A percentile compares a stretch with the other conserved stretches of the same genome.
phyloP scores from a whole-genome alignment of 2,888 invertebrate species.

The Drosophila crucigera region DNA sequence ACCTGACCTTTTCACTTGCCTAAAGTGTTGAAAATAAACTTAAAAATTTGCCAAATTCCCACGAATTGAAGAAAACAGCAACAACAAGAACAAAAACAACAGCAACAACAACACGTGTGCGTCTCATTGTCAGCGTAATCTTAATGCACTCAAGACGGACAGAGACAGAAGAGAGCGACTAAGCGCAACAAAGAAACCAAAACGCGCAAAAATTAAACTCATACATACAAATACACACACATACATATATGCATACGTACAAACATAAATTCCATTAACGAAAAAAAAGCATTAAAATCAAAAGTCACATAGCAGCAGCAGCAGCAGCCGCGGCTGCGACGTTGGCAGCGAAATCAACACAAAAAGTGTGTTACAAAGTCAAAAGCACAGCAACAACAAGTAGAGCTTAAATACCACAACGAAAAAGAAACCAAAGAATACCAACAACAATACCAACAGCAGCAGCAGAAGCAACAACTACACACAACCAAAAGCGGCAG shows the following conservation, averaged over 20 bases:
- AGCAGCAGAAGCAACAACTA: constrained; percentile 24
- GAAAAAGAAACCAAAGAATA: constrained; percentile 77
- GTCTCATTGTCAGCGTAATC: constrained; percentile 34
- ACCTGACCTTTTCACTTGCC: constrained; percentile 53
- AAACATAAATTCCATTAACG: constrained; percentile 56
- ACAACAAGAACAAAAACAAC: background rate
- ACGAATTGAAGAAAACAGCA: constrained; percentile 43
- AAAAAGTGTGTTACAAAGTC: constrained; percentile 81
- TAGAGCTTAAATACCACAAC: constrained; percentile 76
- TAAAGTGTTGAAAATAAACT: constrained; percentile 25
- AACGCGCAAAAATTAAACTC: constrained; percentile 13
- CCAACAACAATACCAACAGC: constrained; percentile 46
- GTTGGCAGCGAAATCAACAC: constrained; percentile 63
- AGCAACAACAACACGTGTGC: constrained; percentile 33
- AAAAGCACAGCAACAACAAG: constrained; percentile 78
- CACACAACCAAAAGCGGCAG: constrained; percentile 52
- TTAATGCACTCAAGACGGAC: constrained; percentile 45
- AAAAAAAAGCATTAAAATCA: constrained; percentile 65
- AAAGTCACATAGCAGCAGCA: constrained; percentile 68
- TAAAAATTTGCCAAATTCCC: constrained; percentile 54
- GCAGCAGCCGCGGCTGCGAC: constrained; percentile 39
- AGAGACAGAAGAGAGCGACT: constrained; percentile 25
- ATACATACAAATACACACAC: background rate
- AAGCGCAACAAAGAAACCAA: constrained; percentile 22
- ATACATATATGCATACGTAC: background rate